phyloP scores from a whole-genome alignment of 2,797 vertebrate species.

The Zalophus californianus region DNA sequence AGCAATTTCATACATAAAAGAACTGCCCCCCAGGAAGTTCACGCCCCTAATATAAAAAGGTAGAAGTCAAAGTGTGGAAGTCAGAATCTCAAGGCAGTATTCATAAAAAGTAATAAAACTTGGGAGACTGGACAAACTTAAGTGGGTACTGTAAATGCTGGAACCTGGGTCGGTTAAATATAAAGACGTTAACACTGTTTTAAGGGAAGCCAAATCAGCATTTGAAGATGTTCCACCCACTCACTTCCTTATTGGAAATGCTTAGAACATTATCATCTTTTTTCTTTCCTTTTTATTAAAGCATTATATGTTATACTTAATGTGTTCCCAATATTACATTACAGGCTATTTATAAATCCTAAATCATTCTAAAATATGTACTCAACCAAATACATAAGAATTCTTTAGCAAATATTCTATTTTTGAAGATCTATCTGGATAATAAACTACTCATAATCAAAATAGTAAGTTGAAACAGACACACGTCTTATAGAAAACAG shows the following conservation, averaged over 20 bases:
- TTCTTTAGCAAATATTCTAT: constrained; percentile 58
- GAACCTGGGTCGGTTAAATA: neutral
- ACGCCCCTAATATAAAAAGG: constrained; percentile 76
- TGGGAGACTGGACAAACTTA: neutral
- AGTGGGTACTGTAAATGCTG: constrained; percentile 27
- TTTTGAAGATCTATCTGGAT: constrained; percentile 77
- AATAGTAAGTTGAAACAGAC: constrained; percentile 84
- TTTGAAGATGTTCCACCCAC: neutral
- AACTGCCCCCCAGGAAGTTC: constrained; percentile 81
- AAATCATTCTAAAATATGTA: constrained; percentile 67
- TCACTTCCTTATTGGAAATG: constrained; percentile 18
- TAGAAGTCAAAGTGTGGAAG: constrained; percentile 73
- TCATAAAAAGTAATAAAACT: neutral
- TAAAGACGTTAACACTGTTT: neutral
- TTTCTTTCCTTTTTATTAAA: neutral
- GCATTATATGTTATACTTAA: constrained; percentile 8
- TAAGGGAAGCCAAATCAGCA: neutral
- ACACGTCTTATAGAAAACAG: constrained; percentile 84
- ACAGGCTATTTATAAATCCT: constrained; percentile 65
- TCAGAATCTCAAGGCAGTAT: constrained; percentile 40
- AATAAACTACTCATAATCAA: constrained; percentile 78
- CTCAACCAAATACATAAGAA: constrained; percentile 49
- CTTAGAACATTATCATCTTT: constrained; percentile 24
- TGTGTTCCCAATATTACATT: constrained; percentile 37
- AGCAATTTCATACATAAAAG: constrained; percentile 85